Conservation (phyloP, 2,113 vertebrate species). For the Hippopotamus amphibius region DNA sequence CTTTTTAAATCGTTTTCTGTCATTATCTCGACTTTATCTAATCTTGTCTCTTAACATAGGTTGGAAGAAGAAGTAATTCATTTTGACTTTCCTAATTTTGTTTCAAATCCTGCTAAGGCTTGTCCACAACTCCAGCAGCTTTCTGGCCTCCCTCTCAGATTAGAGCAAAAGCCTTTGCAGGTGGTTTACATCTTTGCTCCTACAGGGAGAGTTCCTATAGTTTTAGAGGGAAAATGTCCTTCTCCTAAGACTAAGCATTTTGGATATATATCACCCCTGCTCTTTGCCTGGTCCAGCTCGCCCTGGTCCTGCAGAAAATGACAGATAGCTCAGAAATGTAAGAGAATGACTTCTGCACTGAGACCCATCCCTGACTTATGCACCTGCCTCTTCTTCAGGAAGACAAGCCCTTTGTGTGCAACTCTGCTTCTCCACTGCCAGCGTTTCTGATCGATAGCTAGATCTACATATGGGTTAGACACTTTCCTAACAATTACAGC, state of each 20-base stretch:
- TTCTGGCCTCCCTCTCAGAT: not conserved
- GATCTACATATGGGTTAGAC: not conserved
- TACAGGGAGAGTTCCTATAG: not conserved
- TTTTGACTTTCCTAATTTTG: conserved; percentile 47
- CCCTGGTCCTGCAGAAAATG: not conserved
- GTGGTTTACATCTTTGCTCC: not conserved
- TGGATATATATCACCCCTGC: not conserved
- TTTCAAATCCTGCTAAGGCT: conserved; percentile 12
- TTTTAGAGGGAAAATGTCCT: not conserved
- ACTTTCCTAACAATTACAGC: not conserved
- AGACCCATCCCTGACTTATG: not conserved
- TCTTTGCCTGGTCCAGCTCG: not conserved
- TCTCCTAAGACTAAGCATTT: not conserved
- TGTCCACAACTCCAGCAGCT: not conserved
- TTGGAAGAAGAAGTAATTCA: conserved; percentile 56
- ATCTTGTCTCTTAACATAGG: conserved; percentile 11
- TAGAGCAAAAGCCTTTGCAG: not conserved
- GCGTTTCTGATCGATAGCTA: not conserved
- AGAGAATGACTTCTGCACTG: not conserved
- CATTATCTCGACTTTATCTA: conserved; percentile 50
- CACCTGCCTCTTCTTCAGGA: not conserved
- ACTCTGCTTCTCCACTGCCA: not conserved
- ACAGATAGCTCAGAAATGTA: not conserved
- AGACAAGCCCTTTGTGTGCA: not conserved
- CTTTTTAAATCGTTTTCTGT: conserved; percentile 55